Percentiles rank a stretch among this genome's conserved stretches.
These are phyloP conservation scores for Jordanella pulchra DNA, from an alignment of 2,797 vertebrate genomes.

Conservation along the genomic window DNA sequence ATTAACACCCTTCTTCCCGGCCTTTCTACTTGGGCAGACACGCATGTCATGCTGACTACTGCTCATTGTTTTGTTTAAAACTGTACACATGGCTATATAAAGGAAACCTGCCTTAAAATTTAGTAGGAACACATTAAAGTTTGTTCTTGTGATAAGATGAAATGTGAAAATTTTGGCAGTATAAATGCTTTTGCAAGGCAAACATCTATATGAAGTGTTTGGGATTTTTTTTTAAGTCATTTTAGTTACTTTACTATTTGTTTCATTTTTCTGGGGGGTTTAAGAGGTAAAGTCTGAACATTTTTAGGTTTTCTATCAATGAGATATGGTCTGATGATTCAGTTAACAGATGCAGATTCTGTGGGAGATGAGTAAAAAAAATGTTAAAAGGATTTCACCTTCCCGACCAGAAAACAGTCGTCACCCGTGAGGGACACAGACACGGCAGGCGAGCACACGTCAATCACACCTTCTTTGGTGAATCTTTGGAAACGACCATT, in stretches of 20 bases:
- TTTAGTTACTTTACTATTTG: background rate
- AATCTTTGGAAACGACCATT: constrained; percentile 84
- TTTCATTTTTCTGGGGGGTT: background rate
- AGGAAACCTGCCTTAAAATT: background rate
- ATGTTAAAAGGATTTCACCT: constrained; percentile 73
- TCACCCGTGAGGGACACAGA: constrained; percentile 84
- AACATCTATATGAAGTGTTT: background rate
- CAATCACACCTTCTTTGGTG: constrained; percentile 47
- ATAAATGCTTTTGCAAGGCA: background rate
- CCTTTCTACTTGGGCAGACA: background rate
- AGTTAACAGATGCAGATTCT: background rate
- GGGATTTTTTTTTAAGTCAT: background rate
- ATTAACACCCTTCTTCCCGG: background rate
- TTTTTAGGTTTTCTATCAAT: no score
- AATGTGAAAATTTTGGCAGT: background rate
- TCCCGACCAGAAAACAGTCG: constrained; percentile 94
- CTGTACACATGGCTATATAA: background rate
- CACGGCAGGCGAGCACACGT: constrained; percentile 79
- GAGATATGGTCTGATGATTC: background rate
- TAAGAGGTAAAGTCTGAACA: background rate
- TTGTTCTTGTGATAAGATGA: background rate
- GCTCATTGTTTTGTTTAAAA: background rate
- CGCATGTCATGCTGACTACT: background rate
- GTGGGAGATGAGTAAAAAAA: background rate
- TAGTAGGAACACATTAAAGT: background rate